A percentile compares a stretch with the other conserved stretches of the same genome.
Conservation (phyloP, 2,113 vertebrate genomes). For the Archilochus colubris region DNA sequence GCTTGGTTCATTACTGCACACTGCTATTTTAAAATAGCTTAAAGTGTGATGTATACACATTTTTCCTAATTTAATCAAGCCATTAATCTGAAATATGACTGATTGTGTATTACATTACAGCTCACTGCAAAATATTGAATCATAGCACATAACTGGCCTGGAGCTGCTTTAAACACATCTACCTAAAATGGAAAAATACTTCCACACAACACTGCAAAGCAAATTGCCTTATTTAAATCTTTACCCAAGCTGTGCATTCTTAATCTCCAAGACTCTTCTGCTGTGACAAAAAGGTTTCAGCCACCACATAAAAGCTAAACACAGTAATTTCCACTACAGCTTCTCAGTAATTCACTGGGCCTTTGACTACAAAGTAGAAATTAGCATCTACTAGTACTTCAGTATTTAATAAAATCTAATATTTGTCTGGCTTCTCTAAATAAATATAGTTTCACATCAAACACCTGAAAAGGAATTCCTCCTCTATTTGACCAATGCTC, state of each 20-base stretch:
- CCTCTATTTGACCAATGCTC: not conserved
- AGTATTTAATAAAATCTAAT: not conserved
- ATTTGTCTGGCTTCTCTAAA: not conserved
- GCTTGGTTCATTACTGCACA: conserved; percentile 32
- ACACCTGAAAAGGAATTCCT: not conserved
- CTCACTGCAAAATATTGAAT: conserved; percentile 20
- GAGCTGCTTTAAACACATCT: conserved; percentile 17
- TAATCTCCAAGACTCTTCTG: not conserved
- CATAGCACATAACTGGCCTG: not conserved
- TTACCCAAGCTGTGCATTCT: not conserved
- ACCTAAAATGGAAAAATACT: conserved; percentile 2
- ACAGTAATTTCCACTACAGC: not conserved
- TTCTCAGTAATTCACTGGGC: not conserved
- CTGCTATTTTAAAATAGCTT: conserved; percentile 33
- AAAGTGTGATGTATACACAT: not conserved
- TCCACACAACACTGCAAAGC: not conserved
- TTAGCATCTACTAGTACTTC: not conserved
- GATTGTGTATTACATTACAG: not conserved
- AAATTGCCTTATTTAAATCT: not conserved
- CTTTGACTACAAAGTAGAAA: not conserved
- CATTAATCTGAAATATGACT: conserved; percentile 58
- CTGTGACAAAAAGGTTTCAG: not conserved
- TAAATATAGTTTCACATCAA: not conserved
- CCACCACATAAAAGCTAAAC: not conserved
- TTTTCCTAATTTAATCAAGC: conserved; percentile 45